Base-by-base conservation (phyloP, 1,140 invertebrate species). In the Bombus pyrosoma region DNA sequence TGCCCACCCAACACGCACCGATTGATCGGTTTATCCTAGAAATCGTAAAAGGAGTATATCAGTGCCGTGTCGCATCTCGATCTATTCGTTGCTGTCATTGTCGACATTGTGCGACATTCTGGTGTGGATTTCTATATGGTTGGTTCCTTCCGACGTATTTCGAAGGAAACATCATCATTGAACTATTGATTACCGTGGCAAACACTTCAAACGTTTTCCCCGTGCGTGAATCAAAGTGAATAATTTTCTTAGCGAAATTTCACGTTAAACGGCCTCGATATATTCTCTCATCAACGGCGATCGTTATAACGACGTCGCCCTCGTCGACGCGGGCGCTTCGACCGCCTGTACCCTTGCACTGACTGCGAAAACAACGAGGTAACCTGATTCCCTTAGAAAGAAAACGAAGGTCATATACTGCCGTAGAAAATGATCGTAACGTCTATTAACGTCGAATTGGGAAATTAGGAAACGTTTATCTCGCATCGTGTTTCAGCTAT, bases 291-390 rank as follows among this genome's bases (percentile, higher is more conserved):
- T 69, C 84, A 39, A 77, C 59, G 66, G 73, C 72, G 84, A 86
- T 89, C 87, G 72, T 89, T 89, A 89, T 77, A 83, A 89, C 81
- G 80, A 86, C 39, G 83, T 86, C 68, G 83, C 83, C 83, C 76
- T 85, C 83, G 83, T 80, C 83, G 83, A 85, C 77, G 83, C 83
- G 76, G 83, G 76, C 83, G 83, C 83, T 85, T 80, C 83, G 83
- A 80, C 83, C 76, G 83, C 41, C 68, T 15, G 68, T 80, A 80
- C 64, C 77, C 77, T 85, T 85, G 57, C 57, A 72, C 57, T 28
- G 13, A 39, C 83, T 80, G 77, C 83, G 83, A 85, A 85, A 85
- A 85, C 83, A 85, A 80, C 83, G 76, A 85, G 83, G 83, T 85
- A 85, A 85, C 76, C 83, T 62, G 81, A 66, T 83, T 83, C 81